Percentiles rank a stretch among this genome's conserved stretches.
These are phyloP conservation scores for Pelmatolapia mariae DNA, from an alignment of 2,113 vertebrate genomes.

Conservation along the genomic window DNA sequence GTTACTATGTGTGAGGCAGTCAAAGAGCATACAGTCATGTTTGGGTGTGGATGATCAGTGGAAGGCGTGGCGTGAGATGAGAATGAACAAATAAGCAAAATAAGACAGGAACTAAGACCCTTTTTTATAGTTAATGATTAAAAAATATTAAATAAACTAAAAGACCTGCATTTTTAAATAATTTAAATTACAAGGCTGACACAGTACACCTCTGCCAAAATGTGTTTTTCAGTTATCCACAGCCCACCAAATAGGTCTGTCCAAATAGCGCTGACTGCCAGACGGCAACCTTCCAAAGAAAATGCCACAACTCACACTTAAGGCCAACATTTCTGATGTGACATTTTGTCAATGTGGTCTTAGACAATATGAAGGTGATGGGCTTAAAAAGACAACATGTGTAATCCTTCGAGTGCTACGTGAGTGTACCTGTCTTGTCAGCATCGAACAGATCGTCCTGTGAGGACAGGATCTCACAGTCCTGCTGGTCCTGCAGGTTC, in stretches of 20 bases:
- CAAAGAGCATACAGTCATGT: neutral
- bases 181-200: neutral
- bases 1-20: neutral
- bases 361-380: neutral
- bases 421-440: constrained; percentile 45
- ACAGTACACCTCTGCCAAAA: neutral
- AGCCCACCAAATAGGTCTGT: neutral
- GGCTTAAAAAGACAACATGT: neutral
- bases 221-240: neutral
- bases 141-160: neutral
- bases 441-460: constrained; percentile 87
- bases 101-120: neutral
- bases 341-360: neutral
- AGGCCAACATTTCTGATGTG: neutral
- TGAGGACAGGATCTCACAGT: constrained; percentile 75
- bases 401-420: neutral
- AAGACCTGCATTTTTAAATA: neutral
- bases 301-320: neutral
- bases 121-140: neutral
- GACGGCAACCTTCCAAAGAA: neutral
- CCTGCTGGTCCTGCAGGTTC: constrained; percentile 45
- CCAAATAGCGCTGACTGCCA: neutral
- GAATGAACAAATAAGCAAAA: neutral
- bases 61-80: neutral
- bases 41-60: neutral